Conservation (phyloP, 2,797 vertebrate species). For the Cetoscarus ocellatus region DNA sequence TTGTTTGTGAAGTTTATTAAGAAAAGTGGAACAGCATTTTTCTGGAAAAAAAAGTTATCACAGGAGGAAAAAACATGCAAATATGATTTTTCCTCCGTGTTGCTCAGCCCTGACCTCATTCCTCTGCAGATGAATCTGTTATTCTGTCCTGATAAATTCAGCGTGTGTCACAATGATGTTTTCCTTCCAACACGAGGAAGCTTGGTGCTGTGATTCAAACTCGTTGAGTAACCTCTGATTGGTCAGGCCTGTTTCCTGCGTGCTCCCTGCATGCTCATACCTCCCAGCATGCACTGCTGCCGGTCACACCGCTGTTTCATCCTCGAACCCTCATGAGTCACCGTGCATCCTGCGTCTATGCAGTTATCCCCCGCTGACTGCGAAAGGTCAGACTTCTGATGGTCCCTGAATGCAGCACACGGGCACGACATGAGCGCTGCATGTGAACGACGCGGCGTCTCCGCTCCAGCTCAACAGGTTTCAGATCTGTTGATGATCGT, state of each 20-base stretch:
- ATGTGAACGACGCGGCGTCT: background rate
- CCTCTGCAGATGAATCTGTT: background rate
- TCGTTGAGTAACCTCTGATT: slow-evolving; percentile 6
- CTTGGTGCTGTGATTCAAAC: background rate
- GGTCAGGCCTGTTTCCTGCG: slow-evolving; percentile 6
- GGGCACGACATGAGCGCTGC: background rate
- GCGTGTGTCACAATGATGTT: slow-evolving; percentile 3
- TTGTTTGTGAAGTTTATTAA: no score
- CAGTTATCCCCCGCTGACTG: background rate
- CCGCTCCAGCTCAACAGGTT: background rate
- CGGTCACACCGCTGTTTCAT: background rate
- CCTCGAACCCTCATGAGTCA: background rate
- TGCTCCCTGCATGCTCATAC: background rate
- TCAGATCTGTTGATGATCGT: background rate
- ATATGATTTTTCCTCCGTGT: no score
- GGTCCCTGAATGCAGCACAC: background rate
- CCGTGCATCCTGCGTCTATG: background rate
- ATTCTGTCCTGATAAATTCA: no score
- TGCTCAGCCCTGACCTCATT: no score
- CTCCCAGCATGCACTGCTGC: slow-evolving; percentile 18
- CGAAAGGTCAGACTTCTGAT: background rate
- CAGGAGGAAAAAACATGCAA: no score
- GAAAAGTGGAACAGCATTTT: no score
- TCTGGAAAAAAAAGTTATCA: no score
- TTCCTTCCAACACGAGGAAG: background rate